Conservation (phyloP, 2,113 vertebrate species). For the Seriola quinqueradiata region DNA sequence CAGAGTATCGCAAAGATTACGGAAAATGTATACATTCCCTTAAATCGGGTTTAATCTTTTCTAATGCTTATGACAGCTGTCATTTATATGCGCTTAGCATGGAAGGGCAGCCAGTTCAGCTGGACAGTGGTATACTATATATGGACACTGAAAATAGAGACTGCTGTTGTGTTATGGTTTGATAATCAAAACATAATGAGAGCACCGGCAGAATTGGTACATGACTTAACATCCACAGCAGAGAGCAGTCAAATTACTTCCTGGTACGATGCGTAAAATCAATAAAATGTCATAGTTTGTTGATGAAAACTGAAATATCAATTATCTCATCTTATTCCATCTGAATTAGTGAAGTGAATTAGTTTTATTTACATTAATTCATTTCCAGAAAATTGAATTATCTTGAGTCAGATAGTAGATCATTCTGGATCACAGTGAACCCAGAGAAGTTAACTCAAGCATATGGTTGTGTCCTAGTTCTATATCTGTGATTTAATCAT, state of each 20-base stretch:
- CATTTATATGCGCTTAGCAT: slow-evolving; percentile 66
- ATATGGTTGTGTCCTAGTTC: slow-evolving; percentile 26
- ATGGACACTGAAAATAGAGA: slow-evolving; percentile 18
- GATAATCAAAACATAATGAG: slow-evolving; percentile 40
- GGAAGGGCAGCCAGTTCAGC: slow-evolving; percentile 62
- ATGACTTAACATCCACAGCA: background rate
- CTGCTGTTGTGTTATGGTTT: slow-evolving; percentile 25
- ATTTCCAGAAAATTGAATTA: slow-evolving; percentile 1
- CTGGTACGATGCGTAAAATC: background rate
- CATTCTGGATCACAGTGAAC: background rate
- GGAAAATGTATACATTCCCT: slow-evolving; percentile 63
- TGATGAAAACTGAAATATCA: background rate
- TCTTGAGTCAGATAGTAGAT: background rate
- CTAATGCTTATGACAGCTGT: slow-evolving; percentile 78
- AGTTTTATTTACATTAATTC: slow-evolving; percentile 7
- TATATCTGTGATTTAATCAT: slow-evolving; percentile 30
- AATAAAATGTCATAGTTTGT: background rate
- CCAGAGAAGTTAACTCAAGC: slow-evolving; percentile 1
- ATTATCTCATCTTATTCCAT: background rate
- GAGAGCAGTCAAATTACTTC: slow-evolving; percentile 11
- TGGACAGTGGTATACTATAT: slow-evolving; percentile 27
- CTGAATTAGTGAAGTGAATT: background rate
- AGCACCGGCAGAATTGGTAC: background rate
- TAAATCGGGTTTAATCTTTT: slow-evolving; percentile 70
- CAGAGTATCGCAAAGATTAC: slow-evolving; percentile 68